Evolutionary conservation across 1,140 invertebrate genomes (phyloP).

Genomic region (Homalodisca vitripennis): DNA sequence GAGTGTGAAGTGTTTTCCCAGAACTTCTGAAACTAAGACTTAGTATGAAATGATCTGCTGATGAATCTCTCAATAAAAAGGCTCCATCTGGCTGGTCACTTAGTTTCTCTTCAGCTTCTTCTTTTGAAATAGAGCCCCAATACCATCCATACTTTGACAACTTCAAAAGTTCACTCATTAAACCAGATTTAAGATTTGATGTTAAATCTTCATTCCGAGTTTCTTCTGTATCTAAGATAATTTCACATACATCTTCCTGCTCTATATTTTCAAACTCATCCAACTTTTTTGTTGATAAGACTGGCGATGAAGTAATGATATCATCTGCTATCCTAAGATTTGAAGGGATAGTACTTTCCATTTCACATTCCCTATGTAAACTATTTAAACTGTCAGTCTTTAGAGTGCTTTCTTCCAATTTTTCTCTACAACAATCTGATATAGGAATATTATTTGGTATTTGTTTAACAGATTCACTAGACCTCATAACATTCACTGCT

Average conservation of each 20-base stretch:
- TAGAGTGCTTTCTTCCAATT: too few relatives aligned
- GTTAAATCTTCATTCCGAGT: slow-evolving; percentile 44
- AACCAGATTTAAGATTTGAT: slow-evolving; percentile 29
- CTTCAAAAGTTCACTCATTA: slow-evolving; percentile 52
- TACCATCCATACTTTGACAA: slow-evolving; percentile 65
- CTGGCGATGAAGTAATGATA: background rate
- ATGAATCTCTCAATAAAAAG: slow-evolving; percentile 68
- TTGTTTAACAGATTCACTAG: too few relatives aligned
- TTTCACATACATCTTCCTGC: too few relatives aligned
- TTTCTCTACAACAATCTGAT: too few relatives aligned
- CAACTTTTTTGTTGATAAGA: background rate
- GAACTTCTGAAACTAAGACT: slow-evolving; percentile 70
- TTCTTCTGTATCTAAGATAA: background rate
- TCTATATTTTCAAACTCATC: background rate
- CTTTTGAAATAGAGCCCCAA: slow-evolving; percentile 62
- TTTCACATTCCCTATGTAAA: background rate
- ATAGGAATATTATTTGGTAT: too few relatives aligned
- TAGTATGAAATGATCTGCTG: slow-evolving; percentile 61
- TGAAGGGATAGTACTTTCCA: background rate
- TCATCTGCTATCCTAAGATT: background rate
- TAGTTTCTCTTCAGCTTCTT: slow-evolving; percentile 62
- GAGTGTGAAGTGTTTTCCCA: slow-evolving; percentile 67
- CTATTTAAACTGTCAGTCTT: too few relatives aligned
- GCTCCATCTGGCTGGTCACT: slow-evolving; percentile 72
- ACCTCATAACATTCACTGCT: too few relatives aligned